Evolutionary conservation across 2,113 vertebrate species (phyloP), one percentile per base, ranked within the genome.

Genomic region (Pseudopodoces humilis): DNA sequence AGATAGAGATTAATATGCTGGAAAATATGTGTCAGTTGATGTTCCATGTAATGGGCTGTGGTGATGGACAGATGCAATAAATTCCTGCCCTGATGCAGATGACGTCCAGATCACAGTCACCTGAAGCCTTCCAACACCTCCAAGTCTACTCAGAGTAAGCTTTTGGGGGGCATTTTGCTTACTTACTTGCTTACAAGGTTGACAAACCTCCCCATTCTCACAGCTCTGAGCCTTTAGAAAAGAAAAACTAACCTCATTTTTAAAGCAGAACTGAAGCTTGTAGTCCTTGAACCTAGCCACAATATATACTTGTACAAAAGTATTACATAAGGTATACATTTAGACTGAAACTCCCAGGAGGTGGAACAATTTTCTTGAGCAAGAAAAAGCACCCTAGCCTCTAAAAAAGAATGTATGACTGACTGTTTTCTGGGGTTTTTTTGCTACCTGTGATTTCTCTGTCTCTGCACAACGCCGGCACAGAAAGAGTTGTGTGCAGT

Each of bases 21-120:
- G 90, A 90, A 94, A 97, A 96, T 68, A 91, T 37, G 72, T 88
- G 91, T 86, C 86, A 88, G 77, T 92, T 95, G 94, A 89, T 93
- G 70, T 87, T 96, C 83, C 77, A 35, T 86, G 47, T 92, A 83
- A 59, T 52, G 77, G 92, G 47, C 84, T 82, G 63, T 47, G 69
- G 35, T 86, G 92, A 95, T 41, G 74, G 92, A 91, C 92, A 94
- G 80, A 90, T 78, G 64, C 52, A 90, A 69, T 85, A 84, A 88
- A 94, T 91, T 90, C 68, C 82, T 3, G 16, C 68, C 49, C 50
- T 52, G 55, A 75, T 87, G 80, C 76, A 92, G 76, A 79, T 88
- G 84, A 94, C 91, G 65, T 71, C 60, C 94, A 96, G 56, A 88
- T 60, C 90, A 88, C 83, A 90, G 75, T 52, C 78, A 37, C 64